Base-by-base conservation (phyloP, 2,113 vertebrate genomes). In the Rhea americana region DNA sequence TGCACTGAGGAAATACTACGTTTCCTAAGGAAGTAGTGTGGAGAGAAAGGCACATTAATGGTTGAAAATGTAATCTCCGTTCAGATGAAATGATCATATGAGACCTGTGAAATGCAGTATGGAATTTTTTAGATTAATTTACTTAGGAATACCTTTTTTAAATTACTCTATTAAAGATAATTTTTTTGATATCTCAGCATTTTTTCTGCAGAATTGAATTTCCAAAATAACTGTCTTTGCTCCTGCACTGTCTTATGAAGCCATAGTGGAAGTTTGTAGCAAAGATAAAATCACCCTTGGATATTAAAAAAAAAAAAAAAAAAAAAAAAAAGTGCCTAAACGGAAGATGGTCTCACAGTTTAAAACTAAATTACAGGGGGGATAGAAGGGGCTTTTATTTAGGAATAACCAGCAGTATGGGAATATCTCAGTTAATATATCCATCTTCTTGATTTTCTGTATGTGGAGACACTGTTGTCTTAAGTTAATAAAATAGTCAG, bases 401-500 rank as follows among this genome's bases (percentile, higher is more conserved):
- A 50, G 14, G 30, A 86, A 15, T 28, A 71, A 67, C 16, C 35
- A 80, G 67, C 37, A 65, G n/a, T 82, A 53, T 87, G 80, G 84
- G 35, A 70, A 91, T 89, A 92, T 83, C 71, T 28, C 41, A 72
- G 41, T 86, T 93, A 71, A 53, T 88, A 80, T 47, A 51, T 90
- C 73, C 24, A 5, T 61, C 62, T 72, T 16, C 28, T 87, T 78
- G 18, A 56, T 84, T 56, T 88, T 53, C 45, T 91, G 39, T 72
- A 1, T 77, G 63, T 82, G 37, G 84, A 75, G 48, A 81, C 24
- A 37, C 26, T 74, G 19, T 56, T 75, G 56, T 80, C 48, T 77
- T 28, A 68, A 72, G 48, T 82, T 45, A 82, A 75, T 85, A 62
- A 75, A 87, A n/a, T 5, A 94, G 56, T 66, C n/a, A 18, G 5